A percentile compares a stretch with the other conserved stretches of the same genome.
phyloP scores from a whole-genome alignment of 2,797 vertebrate species.

The Siniperca scherzeri region DNA sequence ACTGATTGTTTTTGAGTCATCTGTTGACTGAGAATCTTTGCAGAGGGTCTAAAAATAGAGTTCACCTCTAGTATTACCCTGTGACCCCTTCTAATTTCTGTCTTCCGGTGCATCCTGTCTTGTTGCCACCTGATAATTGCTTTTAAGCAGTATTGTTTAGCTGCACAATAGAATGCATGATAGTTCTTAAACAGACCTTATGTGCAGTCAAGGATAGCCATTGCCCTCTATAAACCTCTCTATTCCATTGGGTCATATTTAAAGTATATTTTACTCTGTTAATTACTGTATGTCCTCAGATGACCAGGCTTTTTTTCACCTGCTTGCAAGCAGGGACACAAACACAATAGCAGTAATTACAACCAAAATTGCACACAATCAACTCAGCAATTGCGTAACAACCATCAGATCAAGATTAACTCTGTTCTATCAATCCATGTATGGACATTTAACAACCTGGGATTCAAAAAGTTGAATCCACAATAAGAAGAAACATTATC shows the following conservation, averaged over 20 bases:
- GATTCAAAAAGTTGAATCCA: slow-evolving; percentile 4
- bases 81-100: slow-evolving; percentile 65
- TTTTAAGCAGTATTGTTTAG: slow-evolving; percentile 48
- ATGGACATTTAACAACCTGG: background rate
- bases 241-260: slow-evolving; percentile 16
- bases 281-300: background rate
- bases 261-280: background rate
- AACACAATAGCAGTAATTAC: slow-evolving; percentile 4
- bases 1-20: slow-evolving; percentile 71
- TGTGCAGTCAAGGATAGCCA: background rate
- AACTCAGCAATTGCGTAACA: slow-evolving; percentile 12
- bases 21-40: slow-evolving; percentile 77
- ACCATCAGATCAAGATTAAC: slow-evolving; percentile 11
- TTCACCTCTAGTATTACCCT: slow-evolving; percentile 69
- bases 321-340: background rate
- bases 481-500: background rate
- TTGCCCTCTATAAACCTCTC: background rate
- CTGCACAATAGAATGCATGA: slow-evolving; percentile 34
- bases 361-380: background rate
- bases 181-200: slow-evolving; percentile 12
- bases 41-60: slow-evolving; percentile 76
- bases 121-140: slow-evolving; percentile 55
- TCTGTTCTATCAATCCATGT: slow-evolving; percentile 18
- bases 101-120: slow-evolving; percentile 38
- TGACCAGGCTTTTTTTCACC: background rate